Evolutionary conservation across 2,888 invertebrate species (phyloP), one percentile per base, ranked within the genome.

Genomic region (Trissolcus brochymenae): DNA sequence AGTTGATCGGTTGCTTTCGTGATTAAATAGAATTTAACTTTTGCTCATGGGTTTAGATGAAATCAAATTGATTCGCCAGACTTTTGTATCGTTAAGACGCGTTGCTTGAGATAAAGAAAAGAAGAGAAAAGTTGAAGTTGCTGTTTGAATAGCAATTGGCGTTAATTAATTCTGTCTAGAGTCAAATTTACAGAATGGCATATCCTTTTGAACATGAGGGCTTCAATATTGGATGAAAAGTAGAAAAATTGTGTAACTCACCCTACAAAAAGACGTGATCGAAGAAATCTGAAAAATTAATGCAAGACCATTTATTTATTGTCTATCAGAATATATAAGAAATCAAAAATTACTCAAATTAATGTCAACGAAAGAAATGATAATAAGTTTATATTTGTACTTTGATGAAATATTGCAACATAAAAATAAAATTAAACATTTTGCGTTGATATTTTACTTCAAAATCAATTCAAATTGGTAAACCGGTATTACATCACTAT

Each of bases 261-360:
- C 95, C 92, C 94, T 92, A 90, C 95, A 96, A 89, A 96, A 96
- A 87, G 95, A 95, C 80, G 95, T 96, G 79, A 95, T 94, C 79
- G 95, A 92, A 54, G 96, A 95, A 84, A 96, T 95, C 95, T 95
- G 93, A 78, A 93, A 93, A 51, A 64, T 50, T 17, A 49, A 11
- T 55, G 46, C 54, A 50, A 73, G 9, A 9, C 7, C 11, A 35
- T 35, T 35, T 11, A 1, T 35, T 35, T 25, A 25, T 6, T 3
- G 2, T 25, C 4, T 25, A 4, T 25, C 4, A 3, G 3, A 25
- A 25, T 25, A 6, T 6, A 25, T 25, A 25, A 25, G 0, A 25
- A 25, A 25, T 25, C 4, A 25, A 6, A 6, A 25, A 25, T 25
- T 4, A 25, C 25, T 25, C 2, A 25, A 2, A 25, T 25, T 4